Evolutionary conservation across 2,888 invertebrate species (phyloP).

Genomic region (Pollenia angustigena): DNA sequence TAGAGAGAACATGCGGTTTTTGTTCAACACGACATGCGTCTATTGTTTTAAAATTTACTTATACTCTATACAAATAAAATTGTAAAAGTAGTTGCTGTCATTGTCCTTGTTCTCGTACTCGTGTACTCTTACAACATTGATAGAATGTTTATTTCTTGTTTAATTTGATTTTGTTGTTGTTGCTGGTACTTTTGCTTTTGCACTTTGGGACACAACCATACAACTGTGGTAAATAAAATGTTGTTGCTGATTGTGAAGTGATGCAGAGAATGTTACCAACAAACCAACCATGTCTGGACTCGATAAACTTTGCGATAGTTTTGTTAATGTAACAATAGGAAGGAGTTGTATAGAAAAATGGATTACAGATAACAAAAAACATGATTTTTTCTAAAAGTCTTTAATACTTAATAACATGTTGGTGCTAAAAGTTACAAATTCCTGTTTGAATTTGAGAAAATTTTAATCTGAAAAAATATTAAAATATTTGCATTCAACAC

Average conservation of each 20-base stretch:
- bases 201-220: conserved; percentile 56
- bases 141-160: conserved; percentile 52
- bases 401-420: background rate
- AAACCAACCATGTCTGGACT: conserved; percentile 60
- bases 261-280: conserved; percentile 62
- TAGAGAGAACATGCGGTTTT: conserved; percentile 71
- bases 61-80: conserved; percentile 62
- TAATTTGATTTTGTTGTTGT: conserved; percentile 27
- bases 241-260: conserved; percentile 58
- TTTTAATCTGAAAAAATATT: too few species aligned
- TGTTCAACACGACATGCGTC: conserved; percentile 70
- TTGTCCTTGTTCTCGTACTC: conserved; percentile 25
- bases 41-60: conserved; percentile 69
- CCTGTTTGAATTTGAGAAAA: too few species aligned
- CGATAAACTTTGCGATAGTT: conserved; percentile 57
- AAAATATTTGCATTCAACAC: too few species aligned
- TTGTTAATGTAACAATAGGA: conserved; percentile 26
- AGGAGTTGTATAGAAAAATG: background rate
- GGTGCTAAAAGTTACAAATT: too few species aligned
- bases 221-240: conserved; percentile 65
- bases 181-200: conserved; percentile 20
- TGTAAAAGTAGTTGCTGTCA: conserved; percentile 56
- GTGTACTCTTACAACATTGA: conserved; percentile 24
- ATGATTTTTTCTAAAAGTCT: background rate
- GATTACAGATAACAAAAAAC: background rate